A percentile compares a stretch with the other conserved stretches of the same genome.
These are phyloP conservation scores for Gortyna flavago DNA, from an alignment of 2,888 invertebrate genomes.

Conservation along the genomic window DNA sequence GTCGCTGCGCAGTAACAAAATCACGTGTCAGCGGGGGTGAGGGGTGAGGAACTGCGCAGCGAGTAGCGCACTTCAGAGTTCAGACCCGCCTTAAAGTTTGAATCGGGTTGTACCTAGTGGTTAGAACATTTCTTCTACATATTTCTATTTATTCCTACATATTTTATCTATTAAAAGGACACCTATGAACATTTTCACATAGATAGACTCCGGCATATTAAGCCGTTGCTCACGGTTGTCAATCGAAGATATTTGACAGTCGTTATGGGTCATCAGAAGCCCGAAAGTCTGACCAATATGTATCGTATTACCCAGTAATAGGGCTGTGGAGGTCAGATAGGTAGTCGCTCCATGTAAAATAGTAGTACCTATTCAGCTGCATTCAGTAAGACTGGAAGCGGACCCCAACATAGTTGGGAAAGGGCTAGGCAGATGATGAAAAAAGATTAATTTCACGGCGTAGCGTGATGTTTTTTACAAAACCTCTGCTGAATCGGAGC, in stretches of 20 bases:
- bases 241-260: too few species aligned
- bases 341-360: not conserved
- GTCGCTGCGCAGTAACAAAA: not conserved
- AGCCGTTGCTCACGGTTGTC: too few species aligned
- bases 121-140: too few species aligned
- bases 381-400: not conserved
- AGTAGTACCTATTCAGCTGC: not conserved
- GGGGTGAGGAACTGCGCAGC: too few species aligned
- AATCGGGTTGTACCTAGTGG: not conserved
- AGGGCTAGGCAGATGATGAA: not conserved
- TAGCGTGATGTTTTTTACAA: slow-evolving; percentile 11
- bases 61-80: too few species aligned
- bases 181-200: too few species aligned
- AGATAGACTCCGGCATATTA: too few species aligned
- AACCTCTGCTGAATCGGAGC: slow-evolving; percentile 8
- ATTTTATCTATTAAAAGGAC: not conserved
- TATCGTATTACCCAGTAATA: not conserved
- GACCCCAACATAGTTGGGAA: not conserved
- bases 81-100: too few species aligned
- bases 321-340: not conserved
- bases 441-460: not conserved
- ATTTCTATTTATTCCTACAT: too few species aligned
- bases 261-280: not conserved
- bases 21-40: too few species aligned
- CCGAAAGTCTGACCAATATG: not conserved